Evolutionary conservation across 2,888 invertebrate genomes (phyloP).

Genomic region (Synergus umbraculus): DNA sequence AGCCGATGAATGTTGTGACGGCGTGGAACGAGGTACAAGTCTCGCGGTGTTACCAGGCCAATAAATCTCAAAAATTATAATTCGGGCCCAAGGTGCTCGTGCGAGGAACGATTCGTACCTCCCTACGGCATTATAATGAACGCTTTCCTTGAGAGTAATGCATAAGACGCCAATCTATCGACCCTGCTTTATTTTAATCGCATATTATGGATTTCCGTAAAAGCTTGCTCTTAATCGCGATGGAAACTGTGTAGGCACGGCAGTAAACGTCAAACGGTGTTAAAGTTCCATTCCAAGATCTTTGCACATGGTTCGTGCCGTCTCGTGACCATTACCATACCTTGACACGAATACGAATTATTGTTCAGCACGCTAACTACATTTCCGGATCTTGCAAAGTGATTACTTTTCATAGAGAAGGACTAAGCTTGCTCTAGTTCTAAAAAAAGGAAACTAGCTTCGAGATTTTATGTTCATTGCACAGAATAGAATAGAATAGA

Average conservation of each 20-base stretch:
- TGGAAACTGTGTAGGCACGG: conserved; percentile 1
- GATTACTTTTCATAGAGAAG: conserved; percentile 37
- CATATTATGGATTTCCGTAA: neutral
- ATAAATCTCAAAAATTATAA: conserved; percentile 59
- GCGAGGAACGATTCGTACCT: conserved; percentile 29
- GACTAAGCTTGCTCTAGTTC: neutral
- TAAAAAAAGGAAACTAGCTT: neutral
- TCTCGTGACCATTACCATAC: conserved; percentile 16
- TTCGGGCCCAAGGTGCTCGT: conserved; percentile 28
- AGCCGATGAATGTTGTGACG: conserved; percentile 65
- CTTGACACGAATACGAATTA: conserved; percentile 21
- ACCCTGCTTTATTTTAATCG: neutral
- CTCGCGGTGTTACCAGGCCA: conserved; percentile 60
- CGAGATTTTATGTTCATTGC: neutral
- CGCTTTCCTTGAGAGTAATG: neutral
- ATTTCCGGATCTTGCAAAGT: conserved; percentile 37
- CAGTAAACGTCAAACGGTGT: conserved; percentile 23
- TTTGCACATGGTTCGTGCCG: conserved; percentile 17
- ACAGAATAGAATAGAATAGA: neutral
- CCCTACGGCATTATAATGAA: neutral
- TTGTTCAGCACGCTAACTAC: conserved; percentile 31
- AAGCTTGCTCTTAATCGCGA: neutral
- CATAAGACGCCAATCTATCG: neutral
- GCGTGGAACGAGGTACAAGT: conserved; percentile 61
- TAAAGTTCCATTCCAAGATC: conserved; percentile 17